Evolutionary conservation across 1,140 invertebrate species (phyloP).

Genomic region (Meloidogyne floridensis): DNA sequence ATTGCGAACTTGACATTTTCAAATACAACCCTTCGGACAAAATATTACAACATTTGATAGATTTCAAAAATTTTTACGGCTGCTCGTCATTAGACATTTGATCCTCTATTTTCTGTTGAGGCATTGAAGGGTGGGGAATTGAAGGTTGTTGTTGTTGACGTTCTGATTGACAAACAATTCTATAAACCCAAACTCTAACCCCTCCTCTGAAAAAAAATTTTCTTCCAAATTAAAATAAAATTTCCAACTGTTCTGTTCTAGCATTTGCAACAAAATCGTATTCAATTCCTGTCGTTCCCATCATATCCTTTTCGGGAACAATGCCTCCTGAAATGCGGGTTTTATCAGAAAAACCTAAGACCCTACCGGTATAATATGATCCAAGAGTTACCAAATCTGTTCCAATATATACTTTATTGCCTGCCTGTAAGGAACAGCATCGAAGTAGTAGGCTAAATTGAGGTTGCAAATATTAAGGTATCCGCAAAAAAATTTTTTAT

Average conservation of each 20-base stretch:
- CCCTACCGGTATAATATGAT: slow-evolving; percentile 36
- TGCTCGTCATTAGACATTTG: neutral
- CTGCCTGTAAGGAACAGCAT: slow-evolving; percentile 52
- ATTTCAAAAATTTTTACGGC: neutral
- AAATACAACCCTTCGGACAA: no score
- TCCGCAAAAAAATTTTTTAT: no score
- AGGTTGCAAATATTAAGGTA: no score
- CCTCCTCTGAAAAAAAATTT: slow-evolving; percentile 57
- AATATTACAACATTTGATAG: no score
- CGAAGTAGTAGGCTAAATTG: slow-evolving; percentile 58
- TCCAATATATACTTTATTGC: slow-evolving; percentile 61
- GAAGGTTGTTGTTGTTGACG: neutral
- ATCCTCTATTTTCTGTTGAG: neutral
- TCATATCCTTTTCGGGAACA: slow-evolving; percentile 55
- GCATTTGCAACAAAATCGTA: slow-evolving; percentile 64
- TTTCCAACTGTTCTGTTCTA: slow-evolving; percentile 59
- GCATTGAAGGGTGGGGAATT: neutral
- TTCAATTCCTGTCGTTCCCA: slow-evolving; percentile 53
- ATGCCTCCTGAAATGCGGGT: slow-evolving; percentile 44
- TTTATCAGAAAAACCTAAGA: slow-evolving; percentile 19
- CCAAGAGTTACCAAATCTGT: slow-evolving; percentile 62
- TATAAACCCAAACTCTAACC: slow-evolving; percentile 63
- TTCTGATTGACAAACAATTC: slow-evolving; percentile 55
- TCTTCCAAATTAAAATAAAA: slow-evolving; percentile 14
- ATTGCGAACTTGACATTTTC: no score